A percentile compares a stretch with the other conserved stretches of the same genome.
phyloP scores from a whole-genome alignment of 1,140 invertebrate species.

The Rhynchophorus ferrugineus region DNA sequence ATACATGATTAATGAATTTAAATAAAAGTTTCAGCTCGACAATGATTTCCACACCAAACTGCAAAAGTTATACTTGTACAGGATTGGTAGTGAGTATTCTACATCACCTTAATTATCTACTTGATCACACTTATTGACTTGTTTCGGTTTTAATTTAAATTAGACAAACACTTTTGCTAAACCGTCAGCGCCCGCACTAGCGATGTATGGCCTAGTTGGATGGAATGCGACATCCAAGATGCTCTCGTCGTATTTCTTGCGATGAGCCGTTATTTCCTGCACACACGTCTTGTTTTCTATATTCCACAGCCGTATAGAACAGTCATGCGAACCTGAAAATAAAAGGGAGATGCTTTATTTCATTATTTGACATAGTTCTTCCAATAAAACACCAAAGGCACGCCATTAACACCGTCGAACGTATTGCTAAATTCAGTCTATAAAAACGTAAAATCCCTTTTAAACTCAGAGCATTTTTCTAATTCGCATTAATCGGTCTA shows the following conservation, averaged over 20 bases:
- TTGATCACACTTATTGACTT: not conserved
- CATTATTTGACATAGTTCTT: too few species aligned
- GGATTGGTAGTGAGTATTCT: not conserved
- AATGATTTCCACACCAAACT: too few species aligned
- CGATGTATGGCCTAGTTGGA: slow-evolving; percentile 95
- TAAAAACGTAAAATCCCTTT: too few species aligned
- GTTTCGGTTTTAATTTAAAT: slow-evolving; percentile 5
- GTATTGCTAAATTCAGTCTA: too few species aligned
- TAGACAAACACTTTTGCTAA: slow-evolving; percentile 93
- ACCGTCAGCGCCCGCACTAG: slow-evolving; percentile 95
- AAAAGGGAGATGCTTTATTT: too few species aligned
- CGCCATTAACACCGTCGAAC: too few species aligned
- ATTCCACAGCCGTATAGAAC: slow-evolving; percentile 98
- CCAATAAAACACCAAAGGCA: slow-evolving; percentile 2
- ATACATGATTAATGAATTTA: too few species aligned
- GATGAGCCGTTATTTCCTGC: slow-evolving; percentile 98
- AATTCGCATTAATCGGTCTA: too few species aligned
- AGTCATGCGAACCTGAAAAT: slow-evolving; percentile 82
- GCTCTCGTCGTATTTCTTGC: slow-evolving; percentile 99
- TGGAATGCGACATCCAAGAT: slow-evolving; percentile 99
- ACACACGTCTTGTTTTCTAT: slow-evolving; percentile 98
- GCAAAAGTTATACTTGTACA: not conserved
- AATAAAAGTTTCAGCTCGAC: too few species aligned
- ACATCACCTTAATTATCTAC: not conserved
- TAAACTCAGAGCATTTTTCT: too few species aligned